Evolutionary conservation across 2,113 vertebrate genomes (phyloP), one percentile per base, ranked within the genome.

Genomic region (Myrmecobius fasciatus): DNA sequence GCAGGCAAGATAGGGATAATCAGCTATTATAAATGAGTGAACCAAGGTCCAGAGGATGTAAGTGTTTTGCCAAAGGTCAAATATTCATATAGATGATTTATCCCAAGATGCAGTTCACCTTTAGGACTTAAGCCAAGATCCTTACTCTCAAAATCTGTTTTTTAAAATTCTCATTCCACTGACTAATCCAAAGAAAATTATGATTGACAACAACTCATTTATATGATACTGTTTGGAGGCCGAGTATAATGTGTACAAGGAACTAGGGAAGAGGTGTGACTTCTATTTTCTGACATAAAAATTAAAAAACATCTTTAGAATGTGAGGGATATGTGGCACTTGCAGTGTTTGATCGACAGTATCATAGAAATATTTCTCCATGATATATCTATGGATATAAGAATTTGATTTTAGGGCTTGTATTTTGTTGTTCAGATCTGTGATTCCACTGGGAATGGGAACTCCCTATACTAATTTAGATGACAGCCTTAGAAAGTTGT

Each of bases 361-460:
- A 52, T 89, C 47, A 94, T 94, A 60, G 60, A 91, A 56, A 43
- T 91, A 52, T 47, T 89, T 96, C 96, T 98, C 94, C 51, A 25
- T 7, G 93, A 90, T 17, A 5, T 83, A 89, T 56, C 95, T 88
- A 53, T 0, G 12, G 8, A 60, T 53, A 22, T 36, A 91, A 95
- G 91, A 94, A 53, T 94, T 92, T 93, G 90, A 93, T 95, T 95
- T 89, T 94, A 53, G n/a, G 31, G 5, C n/a, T 60, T n/a, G 31
- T 36, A 9, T 75, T 3, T 17, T 75, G 14, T 75, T 20, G 3
- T 75, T 75, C 31, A 75, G 60, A 75, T n/a, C 60, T 75, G 36
- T 75, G 60, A 75, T 67, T 67, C 60, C 31, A n/a, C 60, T n/a
- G 36, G 12, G 60, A 75, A 14, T n/a, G 60, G 36, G 17, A n/a